Base-by-base conservation (phyloP, 2,113 vertebrate species). In the Ginglymostoma cirratum region DNA sequence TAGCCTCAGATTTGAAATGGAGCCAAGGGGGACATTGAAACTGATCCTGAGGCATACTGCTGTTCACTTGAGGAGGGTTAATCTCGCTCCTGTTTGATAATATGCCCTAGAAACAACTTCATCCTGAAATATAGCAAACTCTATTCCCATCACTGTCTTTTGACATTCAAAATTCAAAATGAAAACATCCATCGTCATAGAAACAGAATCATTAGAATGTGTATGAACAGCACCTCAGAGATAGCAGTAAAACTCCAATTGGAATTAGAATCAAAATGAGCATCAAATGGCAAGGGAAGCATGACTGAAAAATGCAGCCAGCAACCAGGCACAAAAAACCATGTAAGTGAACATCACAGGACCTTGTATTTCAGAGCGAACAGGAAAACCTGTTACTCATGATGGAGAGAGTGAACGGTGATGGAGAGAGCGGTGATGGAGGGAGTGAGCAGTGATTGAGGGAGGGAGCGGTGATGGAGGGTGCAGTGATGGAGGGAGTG, bases 11-110 rank as follows among this genome's bases (percentile, higher is more conserved):
- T 97, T 97, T 96, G 97, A 97, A 97, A 97, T 97, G 97, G 98
- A 97, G 0, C 97, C 97, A 96, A 97, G 97, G 96, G 97, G 97
- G 97, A 98, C 97, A 97, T 98, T 97, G 97, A 98, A 98, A 98
- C 97, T 98, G 97, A 97, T 97, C 97, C 97, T 97, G 97, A 98
- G 97, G 98, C 98, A 98, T 97, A 87, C 87, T 97, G 97, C 98
- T 97, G 97, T 97, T 97, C 97, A 97, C 97, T 97, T 97, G 97
- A 97, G 96, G 97, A 97, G 97, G 96, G 97, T 97, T 97, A 97
- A 97, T 97, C 97, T 97, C 97, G 48, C 42, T 10, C 85, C 24
- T 7, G 10, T 23, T 87, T 30, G 85, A 27, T 1, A 12, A 24
- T 92, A 6, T 23, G 2, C 55, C 19, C 30, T 34, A 21, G 8